Base-by-base conservation (phyloP, 2,113 vertebrate species). In the Vidua chalybeata region DNA sequence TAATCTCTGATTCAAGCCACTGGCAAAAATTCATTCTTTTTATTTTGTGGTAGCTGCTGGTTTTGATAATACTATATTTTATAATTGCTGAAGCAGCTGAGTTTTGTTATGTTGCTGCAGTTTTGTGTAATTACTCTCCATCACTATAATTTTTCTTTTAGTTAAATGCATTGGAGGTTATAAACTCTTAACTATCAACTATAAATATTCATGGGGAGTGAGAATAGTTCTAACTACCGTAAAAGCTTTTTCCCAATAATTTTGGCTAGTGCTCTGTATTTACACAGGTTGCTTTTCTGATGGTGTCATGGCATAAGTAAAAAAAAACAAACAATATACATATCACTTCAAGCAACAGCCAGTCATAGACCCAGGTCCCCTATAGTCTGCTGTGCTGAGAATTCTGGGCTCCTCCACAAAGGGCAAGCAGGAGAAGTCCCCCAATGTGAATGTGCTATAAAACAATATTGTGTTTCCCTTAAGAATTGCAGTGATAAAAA, bases 101-200 rank as follows among this genome's bases (percentile, higher is more conserved):
- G 81, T 94, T 97, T 92, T 93, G 85, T 95, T 93, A 75, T 93
- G 95, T 92, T 88, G 84, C 67, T 84, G 79, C 84, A 85, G 94
- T 95, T 96, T 97, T 87, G 43, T 33, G 11, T 94, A 97, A 96
- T 97, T 97, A 92, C 85, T 97, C 95, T 96, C 84, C 83, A 95
- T 87, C 58, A 48, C 90, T 94, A 48, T 97, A 90, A 95, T 94
- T 98, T 94, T 97, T 97, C 88, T 94, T 94, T 85, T 92, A 93
- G 93, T 96, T 97, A 96, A 96, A 97, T 93, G 90, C 72, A 92
- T 92, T 71, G 13, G 69, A 93, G 87, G 84, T 96, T 94, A 96
- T 96, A 96, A 95, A 96, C 93, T 94, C 96, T 93, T 95, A 97
- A 96, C 87, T 87, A 96, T 89, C 91, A 95, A 93, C 89, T 97